Percentiles rank a stretch among this genome's conserved stretches.
Conservation (phyloP, 2,888 invertebrate species). For the Tipula lateralis region DNA sequence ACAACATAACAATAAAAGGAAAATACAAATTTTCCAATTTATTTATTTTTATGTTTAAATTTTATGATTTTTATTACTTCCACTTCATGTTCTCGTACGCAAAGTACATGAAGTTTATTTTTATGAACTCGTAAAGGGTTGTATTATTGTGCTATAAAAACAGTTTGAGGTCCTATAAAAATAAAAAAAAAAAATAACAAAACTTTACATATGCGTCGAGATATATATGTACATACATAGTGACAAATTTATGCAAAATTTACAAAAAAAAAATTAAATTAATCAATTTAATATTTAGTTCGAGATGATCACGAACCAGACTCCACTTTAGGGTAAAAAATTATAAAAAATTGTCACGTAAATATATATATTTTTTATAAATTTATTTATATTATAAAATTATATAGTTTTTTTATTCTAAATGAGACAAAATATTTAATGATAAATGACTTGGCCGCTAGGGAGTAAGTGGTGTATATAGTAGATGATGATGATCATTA, state of each 20-base stretch:
- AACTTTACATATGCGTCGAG: too few relatives aligned
- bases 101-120: neutral
- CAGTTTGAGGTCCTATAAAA: slow-evolving; percentile 19
- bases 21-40: slow-evolving; percentile 24
- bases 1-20: slow-evolving; percentile 7
- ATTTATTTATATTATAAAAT: neutral
- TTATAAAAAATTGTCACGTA: slow-evolving; percentile 12
- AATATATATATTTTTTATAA: neutral
- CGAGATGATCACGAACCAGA: slow-evolving; percentile 11
- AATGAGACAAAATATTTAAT: slow-evolving; percentile 30
- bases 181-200: too few relatives aligned
- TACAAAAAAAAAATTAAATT: neutral
- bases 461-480: slow-evolving; percentile 25
- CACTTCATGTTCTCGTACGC: slow-evolving; percentile 9
- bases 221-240: neutral
- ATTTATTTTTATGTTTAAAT: neutral
- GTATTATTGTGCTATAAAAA: slow-evolving; percentile 7
- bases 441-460: slow-evolving; percentile 32
- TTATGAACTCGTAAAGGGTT: slow-evolving; percentile 19
- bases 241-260: neutral
- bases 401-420: neutral
- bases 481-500: neutral
- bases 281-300: slow-evolving; percentile 7
- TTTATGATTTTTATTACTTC: slow-evolving; percentile 28
- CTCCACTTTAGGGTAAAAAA: slow-evolving; percentile 16